Percentiles rank a stretch among this genome's conserved stretches.
These are phyloP conservation scores for Fragum fragum DNA, from an alignment of 2,888 invertebrate species.

Conservation along the genomic window DNA sequence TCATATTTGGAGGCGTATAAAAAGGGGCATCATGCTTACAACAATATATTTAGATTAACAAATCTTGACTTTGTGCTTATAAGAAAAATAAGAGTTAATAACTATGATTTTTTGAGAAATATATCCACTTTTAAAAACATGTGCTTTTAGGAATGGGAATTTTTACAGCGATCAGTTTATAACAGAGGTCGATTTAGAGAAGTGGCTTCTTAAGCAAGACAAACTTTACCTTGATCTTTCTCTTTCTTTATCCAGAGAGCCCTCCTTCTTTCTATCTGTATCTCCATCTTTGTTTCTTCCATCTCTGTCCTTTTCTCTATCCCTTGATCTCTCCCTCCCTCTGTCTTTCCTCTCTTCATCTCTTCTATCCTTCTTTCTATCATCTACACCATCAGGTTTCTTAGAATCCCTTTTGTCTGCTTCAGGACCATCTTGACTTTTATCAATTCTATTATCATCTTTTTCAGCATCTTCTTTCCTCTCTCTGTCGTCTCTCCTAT, in stretches of 20 bases:
- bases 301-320: conserved; percentile 24
- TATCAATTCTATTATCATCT: conserved; percentile 35
- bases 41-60: no score
- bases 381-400: conserved; percentile 39
- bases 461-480: conserved; percentile 51
- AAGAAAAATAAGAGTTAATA: no score
- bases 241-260: conserved; percentile 43
- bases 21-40: no score
- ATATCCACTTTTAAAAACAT: no score
- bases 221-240: conserved; percentile 63
- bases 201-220: no score
- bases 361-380: conserved; percentile 44
- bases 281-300: conserved; percentile 25
- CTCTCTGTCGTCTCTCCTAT: conserved; percentile 49
- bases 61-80: no score
- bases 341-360: conserved; percentile 28
- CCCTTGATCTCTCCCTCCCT: conserved; percentile 20
- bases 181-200: no score
- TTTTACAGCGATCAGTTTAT: no score
- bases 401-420: conserved; percentile 42
- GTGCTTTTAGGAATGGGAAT: no score
- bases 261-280: conserved; percentile 37
- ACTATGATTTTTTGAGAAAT: no score
- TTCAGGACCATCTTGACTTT: conserved; percentile 4
- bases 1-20: no score